These are phyloP conservation scores for Venturia canescens DNA, from an alignment of 1,140 invertebrate species.

Conservation along the genomic window DNA sequence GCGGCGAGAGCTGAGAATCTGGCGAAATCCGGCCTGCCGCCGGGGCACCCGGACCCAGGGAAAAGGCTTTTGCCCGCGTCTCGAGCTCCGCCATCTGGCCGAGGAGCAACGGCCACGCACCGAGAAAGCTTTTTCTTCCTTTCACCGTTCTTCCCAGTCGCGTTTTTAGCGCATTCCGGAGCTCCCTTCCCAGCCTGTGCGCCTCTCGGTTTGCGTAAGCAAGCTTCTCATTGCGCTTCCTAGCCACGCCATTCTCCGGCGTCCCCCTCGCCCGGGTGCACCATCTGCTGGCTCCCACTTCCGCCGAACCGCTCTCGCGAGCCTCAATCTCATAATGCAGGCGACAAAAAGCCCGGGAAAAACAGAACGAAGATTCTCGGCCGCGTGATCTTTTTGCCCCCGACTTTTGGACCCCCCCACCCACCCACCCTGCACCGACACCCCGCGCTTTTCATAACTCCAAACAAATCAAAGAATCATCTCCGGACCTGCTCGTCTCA, in stretches of 20 bases:
- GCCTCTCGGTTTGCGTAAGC: slow-evolving; percentile 43
- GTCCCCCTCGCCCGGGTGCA: slow-evolving; percentile 42
- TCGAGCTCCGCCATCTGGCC: slow-evolving; percentile 10
- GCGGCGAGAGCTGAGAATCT: slow-evolving; percentile 23
- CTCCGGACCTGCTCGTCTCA: not conserved
- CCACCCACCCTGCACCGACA: not conserved
- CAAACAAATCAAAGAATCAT: not conserved
- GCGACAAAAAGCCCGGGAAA: too few species aligned
- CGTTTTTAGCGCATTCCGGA: slow-evolving; percentile 70
- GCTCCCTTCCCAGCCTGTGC: slow-evolving; percentile 49
- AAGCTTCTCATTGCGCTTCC: slow-evolving; percentile 3
- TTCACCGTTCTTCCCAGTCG: slow-evolving; percentile 33
- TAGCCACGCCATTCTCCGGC: slow-evolving; percentile 20
- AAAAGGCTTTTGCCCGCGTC: too few species aligned
- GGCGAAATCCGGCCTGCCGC: slow-evolving; percentile 32
- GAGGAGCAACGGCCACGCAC: not conserved
- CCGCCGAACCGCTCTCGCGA: not conserved
- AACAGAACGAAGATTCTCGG: too few species aligned
- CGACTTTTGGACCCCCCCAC: slow-evolving; percentile 9
- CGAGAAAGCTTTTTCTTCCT: slow-evolving; percentile 40
- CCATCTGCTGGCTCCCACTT: slow-evolving; percentile 19
- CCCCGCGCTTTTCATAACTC: not conserved
- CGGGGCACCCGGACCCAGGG: slow-evolving; percentile 30
- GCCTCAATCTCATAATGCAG: too few species aligned
- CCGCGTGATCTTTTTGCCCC: too few species aligned